A percentile compares a stretch with the other conserved stretches of the same genome.
These are phyloP conservation scores for Mus pahari DNA, from an alignment of 2,113 vertebrate species.

Conservation along the genomic window DNA sequence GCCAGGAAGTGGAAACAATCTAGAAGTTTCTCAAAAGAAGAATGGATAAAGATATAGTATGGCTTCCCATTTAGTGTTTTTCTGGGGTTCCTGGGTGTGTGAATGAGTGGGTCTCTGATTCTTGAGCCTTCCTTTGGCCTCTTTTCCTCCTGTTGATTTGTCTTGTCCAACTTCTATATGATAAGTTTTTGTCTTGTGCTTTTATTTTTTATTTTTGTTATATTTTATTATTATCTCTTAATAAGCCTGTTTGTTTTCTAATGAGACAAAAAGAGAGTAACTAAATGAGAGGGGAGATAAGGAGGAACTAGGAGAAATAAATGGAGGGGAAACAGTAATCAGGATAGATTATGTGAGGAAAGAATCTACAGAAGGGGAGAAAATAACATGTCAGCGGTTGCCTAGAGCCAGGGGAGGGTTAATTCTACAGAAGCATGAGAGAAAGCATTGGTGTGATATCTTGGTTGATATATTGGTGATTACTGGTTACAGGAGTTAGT, in stretches of 20 bases:
- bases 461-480: background rate
- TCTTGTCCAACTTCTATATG: background rate
- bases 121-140: background rate
- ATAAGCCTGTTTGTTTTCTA: background rate
- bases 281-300: background rate
- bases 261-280: background rate
- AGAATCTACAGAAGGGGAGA: background rate
- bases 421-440: background rate
- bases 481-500: background rate
- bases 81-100: background rate
- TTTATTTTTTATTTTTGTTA: background rate
- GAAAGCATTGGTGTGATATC: conserved; percentile 18
- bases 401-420: background rate
- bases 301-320: background rate
- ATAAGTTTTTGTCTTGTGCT: background rate
- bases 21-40: background rate
- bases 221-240: background rate
- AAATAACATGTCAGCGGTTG: background rate
- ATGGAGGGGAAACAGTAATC: background rate
- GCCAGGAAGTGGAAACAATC: background rate
- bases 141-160: background rate
- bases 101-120: background rate
- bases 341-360: background rate
- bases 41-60: background rate
- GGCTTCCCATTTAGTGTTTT: background rate